A percentile compares a stretch with the other conserved stretches of the same genome.
These are phyloP conservation scores for Mechanitis messenoides DNA, from an alignment of 2,888 invertebrate species.

Conservation along the genomic window DNA sequence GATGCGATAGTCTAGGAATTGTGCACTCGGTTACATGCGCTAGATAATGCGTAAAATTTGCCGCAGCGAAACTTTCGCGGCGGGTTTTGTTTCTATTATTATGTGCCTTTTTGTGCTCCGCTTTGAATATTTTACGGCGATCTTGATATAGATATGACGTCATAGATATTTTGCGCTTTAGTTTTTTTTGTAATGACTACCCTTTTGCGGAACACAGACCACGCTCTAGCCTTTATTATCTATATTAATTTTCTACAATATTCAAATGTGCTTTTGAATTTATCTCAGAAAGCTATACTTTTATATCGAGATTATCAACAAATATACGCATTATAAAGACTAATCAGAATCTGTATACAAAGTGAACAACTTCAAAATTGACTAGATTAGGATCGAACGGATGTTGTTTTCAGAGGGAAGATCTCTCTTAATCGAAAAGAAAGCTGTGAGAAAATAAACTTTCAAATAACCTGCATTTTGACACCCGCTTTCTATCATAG, in stretches of 20 bases:
- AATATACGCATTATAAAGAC: not conserved
- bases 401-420: conserved; percentile 22
- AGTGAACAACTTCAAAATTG: no score
- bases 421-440: conserved; percentile 29
- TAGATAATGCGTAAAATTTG: conserved; percentile 50
- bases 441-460: conserved; percentile 38
- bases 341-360: no score
- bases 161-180: conserved; percentile 32
- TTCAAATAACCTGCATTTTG: conserved; percentile 23
- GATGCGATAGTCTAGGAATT: conserved; percentile 41
- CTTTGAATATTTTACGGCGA: conserved; percentile 42
- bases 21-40: conserved; percentile 38
- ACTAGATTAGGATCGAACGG: conserved; percentile 11
- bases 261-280: conserved; percentile 21
- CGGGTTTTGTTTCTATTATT: conserved; percentile 53
- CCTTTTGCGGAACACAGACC: conserved; percentile 25
- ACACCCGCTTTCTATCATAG: conserved; percentile 37
- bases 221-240: conserved; percentile 27
- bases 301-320: not conserved
- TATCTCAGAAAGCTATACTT: conserved; percentile 8
- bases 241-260: conserved; percentile 27
- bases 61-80: conserved; percentile 48
- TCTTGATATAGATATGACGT: conserved; percentile 40
- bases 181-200: conserved; percentile 30
- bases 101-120: conserved; percentile 45